Evolutionary conservation across 2,888 invertebrate species (phyloP).

Genomic region (Cerastis rubricosa): DNA sequence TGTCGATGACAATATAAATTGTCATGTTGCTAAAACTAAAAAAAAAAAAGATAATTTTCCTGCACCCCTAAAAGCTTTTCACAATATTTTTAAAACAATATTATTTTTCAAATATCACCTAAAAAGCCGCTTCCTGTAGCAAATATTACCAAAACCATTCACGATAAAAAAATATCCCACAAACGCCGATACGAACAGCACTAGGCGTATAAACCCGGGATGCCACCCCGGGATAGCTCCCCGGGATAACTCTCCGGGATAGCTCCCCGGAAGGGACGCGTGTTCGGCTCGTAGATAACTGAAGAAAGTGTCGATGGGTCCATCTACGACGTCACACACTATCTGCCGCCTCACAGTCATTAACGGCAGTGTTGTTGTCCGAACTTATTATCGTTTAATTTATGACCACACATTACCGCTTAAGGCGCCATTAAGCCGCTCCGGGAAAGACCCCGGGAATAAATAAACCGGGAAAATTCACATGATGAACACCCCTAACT

Average conservation of each 20-base stretch:
- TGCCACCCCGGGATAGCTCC: conserved; percentile 51
- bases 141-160: conserved; percentile 50
- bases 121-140: conserved; percentile 7
- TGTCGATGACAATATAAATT: too few species aligned
- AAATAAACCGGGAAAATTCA: conserved; percentile 83
- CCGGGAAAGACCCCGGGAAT: conserved; percentile 79
- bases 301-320: conserved; percentile 72
- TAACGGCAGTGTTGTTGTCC: conserved; percentile 87
- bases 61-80: too few species aligned
- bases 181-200: conserved; percentile 58
- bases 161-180: conserved; percentile 58
- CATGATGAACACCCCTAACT: conserved; percentile 80
- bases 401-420: conserved; percentile 89
- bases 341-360: conserved; percentile 73
- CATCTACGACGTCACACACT: conserved; percentile 65
- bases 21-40: not conserved
- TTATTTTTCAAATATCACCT: not conserved
- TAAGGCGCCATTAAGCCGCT: conserved; percentile 86
- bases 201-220: conserved; percentile 57
- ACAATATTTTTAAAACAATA: conserved; percentile 6
- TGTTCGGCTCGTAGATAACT: conserved; percentile 64
- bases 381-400: conserved; percentile 90
- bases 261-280: conserved; percentile 67
- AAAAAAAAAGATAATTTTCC: too few species aligned
- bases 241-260: conserved; percentile 57